Evolutionary conservation across 2,888 invertebrate genomes (phyloP).

Genomic region (Neria commutata): DNA sequence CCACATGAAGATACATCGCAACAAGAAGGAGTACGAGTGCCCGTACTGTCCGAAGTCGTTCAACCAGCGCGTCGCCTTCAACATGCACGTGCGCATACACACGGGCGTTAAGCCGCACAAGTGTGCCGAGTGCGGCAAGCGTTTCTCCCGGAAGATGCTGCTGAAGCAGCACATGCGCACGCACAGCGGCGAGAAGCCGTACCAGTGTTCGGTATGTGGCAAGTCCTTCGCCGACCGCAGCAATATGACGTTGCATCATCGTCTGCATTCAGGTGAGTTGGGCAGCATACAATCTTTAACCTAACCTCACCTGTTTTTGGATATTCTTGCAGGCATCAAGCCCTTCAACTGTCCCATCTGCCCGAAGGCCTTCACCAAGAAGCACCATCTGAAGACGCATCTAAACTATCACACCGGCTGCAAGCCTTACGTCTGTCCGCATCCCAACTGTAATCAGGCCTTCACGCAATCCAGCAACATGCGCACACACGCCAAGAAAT

Average conservation of each 20-base stretch:
- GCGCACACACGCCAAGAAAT: slow-evolving; percentile 85
- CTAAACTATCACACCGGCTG: slow-evolving; percentile 84
- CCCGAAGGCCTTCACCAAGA: slow-evolving; percentile 81
- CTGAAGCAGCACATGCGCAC: slow-evolving; percentile 82
- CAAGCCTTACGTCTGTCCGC: slow-evolving; percentile 77
- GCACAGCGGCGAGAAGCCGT: slow-evolving; percentile 80
- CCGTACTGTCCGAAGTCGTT: slow-evolving; percentile 82
- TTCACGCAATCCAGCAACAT: slow-evolving; percentile 88
- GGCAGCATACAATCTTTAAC: not conserved
- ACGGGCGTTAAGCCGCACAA: slow-evolving; percentile 82
- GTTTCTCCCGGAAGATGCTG: slow-evolving; percentile 85
- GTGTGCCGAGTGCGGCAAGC: slow-evolving; percentile 77
- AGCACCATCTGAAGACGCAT: slow-evolving; percentile 84
- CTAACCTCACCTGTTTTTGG: no score
- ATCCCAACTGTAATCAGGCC: slow-evolving; percentile 72
- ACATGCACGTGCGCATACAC: slow-evolving; percentile 85
- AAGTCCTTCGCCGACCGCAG: slow-evolving; percentile 84
- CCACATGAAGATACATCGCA: slow-evolving; percentile 84
- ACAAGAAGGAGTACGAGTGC: slow-evolving; percentile 81
- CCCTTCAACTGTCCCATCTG: slow-evolving; percentile 70
- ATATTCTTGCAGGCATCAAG: slow-evolving; percentile 70
- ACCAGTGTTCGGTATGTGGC: slow-evolving; percentile 79
- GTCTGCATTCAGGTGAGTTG: slow-evolving; percentile 72
- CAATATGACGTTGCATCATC: slow-evolving; percentile 82
- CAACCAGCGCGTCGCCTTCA: slow-evolving; percentile 85